Evolutionary conservation across 2,113 vertebrate genomes (phyloP), one percentile per base, ranked within the genome.

Genomic region (Baryphthengus martii): DNA sequence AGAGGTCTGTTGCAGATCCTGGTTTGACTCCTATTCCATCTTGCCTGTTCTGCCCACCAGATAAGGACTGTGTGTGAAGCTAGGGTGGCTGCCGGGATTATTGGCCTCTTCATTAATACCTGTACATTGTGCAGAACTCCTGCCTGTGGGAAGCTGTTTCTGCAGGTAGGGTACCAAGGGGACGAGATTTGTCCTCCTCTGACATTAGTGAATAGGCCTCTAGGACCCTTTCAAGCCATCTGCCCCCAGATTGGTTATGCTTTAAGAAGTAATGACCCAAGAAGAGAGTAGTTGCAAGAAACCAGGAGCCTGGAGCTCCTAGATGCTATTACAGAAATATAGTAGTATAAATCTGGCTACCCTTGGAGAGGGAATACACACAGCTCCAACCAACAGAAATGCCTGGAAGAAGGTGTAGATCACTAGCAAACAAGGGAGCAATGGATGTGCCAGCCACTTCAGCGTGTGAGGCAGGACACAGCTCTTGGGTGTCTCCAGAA

Each of bases 261-360:
- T 74, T 95, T 84, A 49, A 56, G 42, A 92, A 83, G 47, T 92
- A 90, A 87, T 78, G 80, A 85, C 73, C 62, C 72, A 78, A 47
- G 77, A 74, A 87, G 61, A 80, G n/a, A 80, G 73, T 56, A 76
- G 62, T 26, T 90, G 52, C 85, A 62, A 87, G 52, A 87, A 87
- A 67, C 14, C 1, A 1, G 47, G n/a, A 92, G 52, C 44, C 33
- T 47, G 35, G 35, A 67, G 35, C 66, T 73, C 53, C 73, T 68
- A n/a, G 50, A 47, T 91, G 23, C 42, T 91, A 11, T 72, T 67
- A 47, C 10, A 90, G 65, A 84, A 85, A 88, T 90, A 71, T 79
- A 73, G 28, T 11, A 26, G 8, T 56, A 49, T 33, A 62, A 79
- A 76, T 66, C 42, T 87, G 39, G 17, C 65, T 56, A 35, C 42